Percentiles rank a stretch among this genome's conserved stretches.
Evolutionary conservation across 2,797 vertebrate genomes (phyloP).

Genomic region (Sebastes vulpes): DNA sequence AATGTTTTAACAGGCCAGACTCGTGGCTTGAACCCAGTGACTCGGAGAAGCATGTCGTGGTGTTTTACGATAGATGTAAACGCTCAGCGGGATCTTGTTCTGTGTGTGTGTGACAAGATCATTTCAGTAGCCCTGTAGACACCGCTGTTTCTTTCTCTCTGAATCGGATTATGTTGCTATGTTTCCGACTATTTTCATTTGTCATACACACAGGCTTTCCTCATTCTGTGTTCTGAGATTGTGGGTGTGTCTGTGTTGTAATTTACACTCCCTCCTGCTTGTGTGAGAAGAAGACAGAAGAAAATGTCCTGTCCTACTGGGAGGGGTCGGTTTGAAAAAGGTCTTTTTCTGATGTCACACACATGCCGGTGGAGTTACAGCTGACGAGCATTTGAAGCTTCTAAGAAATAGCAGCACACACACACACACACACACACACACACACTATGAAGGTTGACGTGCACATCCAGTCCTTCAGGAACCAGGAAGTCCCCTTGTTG

Average conservation of each 20-base stretch:
- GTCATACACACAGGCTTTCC: background rate
- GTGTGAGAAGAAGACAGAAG: slow-evolving; percentile 18
- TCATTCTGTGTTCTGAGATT: background rate
- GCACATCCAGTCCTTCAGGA: slow-evolving; percentile 61
- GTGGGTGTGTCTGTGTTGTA: slow-evolving; percentile 10
- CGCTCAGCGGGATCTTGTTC: background rate
- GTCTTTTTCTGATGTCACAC: slow-evolving; percentile 62
- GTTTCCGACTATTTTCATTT: background rate
- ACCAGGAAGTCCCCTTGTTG: slow-evolving; percentile 80
- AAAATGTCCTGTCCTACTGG: slow-evolving; percentile 40
- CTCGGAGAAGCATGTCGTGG: background rate
- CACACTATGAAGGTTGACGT: slow-evolving; percentile 5
- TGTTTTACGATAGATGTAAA: slow-evolving; percentile 38
- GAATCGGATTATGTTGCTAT: background rate
- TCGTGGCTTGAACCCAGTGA: slow-evolving; percentile 18
- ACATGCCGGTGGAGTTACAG: slow-evolving; percentile 44
- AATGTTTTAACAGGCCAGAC: slow-evolving; percentile 18
- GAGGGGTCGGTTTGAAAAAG: slow-evolving; percentile 44
- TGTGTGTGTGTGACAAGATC: slow-evolving; percentile 1
- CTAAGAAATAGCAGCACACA: slow-evolving; percentile 25
- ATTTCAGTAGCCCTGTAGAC: slow-evolving; percentile 14
- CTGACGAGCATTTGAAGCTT: slow-evolving; percentile 45
- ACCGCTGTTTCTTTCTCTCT: background rate
- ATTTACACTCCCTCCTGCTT: background rate
- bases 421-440: slow-evolving; percentile 5